Evolutionary conservation across 35 echinoderm and acorn worm genomes (phyloP).

Genomic region (Apostichopus japonicus): DNA sequence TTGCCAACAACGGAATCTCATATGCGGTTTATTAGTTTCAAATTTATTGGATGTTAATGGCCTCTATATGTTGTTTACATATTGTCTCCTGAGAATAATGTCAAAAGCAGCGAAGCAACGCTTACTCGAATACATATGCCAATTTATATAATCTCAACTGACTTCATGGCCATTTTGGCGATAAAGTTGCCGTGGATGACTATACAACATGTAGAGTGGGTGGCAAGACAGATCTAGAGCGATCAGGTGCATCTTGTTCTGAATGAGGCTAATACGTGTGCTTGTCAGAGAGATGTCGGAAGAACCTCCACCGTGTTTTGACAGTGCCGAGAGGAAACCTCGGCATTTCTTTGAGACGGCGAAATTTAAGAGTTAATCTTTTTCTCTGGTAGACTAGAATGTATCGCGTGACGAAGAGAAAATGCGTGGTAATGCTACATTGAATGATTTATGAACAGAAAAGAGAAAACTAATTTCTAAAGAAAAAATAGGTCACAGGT

Average conservation of each 20-base stretch:
- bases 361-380: neutral
- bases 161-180: too few species aligned
- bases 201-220: too few species aligned
- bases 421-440: neutral
- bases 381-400: slow-evolving; percentile 11
- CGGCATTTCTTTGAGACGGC: slow-evolving; percentile 20
- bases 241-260: slow-evolving; percentile 44
- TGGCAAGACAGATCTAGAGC: neutral
- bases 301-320: slow-evolving; percentile 22
- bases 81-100: too few species aligned
- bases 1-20: too few species aligned
- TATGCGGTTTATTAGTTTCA: too few species aligned
- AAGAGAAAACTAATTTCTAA: neutral
- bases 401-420: slow-evolving; percentile 46
- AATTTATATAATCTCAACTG: too few species aligned
- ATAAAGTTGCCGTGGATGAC: too few species aligned
- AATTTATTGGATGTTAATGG: too few species aligned
- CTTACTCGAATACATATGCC: too few species aligned
- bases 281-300: slow-evolving; percentile 21
- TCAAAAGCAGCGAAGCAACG: too few species aligned
- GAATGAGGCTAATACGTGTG: slow-evolving; percentile 24
- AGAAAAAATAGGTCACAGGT: neutral
- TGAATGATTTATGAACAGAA: slow-evolving; percentile 28
- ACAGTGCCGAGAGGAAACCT: neutral
- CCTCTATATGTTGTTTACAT: too few species aligned